phyloP scores from a whole-genome alignment of 2,113 vertebrate species.

The Sebastes schlegelii region DNA sequence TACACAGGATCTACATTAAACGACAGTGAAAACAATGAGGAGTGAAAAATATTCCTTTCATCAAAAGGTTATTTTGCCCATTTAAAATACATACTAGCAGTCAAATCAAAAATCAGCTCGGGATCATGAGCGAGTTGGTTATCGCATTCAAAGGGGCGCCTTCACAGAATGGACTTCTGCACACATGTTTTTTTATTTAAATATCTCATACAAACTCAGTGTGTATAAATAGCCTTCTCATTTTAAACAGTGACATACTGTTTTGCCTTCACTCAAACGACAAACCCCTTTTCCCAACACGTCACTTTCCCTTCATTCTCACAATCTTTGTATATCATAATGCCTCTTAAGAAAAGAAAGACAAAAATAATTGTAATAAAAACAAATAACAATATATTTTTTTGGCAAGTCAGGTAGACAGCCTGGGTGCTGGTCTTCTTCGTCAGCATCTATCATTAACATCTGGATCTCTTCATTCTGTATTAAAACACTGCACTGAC shows the following conservation, averaged over 20 bases:
- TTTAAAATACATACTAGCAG: conserved; percentile 63
- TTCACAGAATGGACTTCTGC: conserved; percentile 29
- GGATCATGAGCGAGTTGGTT: conserved; percentile 14
- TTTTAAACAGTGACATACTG: conserved; percentile 56
- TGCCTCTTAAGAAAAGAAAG: conserved; percentile 36
- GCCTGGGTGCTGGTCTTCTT: conserved; percentile 35
- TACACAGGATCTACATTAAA: conserved; percentile 43
- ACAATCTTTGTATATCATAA: conserved; percentile 38
- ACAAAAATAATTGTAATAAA: conserved; percentile 50
- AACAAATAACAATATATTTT: conserved; percentile 36
- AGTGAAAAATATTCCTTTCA: conserved; percentile 61
- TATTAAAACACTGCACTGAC: conserved; percentile 27
- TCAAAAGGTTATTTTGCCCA: conserved; percentile 61
- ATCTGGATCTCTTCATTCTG: background rate
- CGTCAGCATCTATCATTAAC: conserved; percentile 19
- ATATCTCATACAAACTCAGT: conserved; percentile 64
- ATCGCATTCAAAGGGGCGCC: background rate
- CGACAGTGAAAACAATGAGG: conserved; percentile 44
- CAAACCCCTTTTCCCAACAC: conserved; percentile 45
- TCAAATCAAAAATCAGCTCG: conserved; percentile 59
- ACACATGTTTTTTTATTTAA: conserved; percentile 60
- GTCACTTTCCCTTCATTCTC: conserved; percentile 72
- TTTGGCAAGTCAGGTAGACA: conserved; percentile 67
- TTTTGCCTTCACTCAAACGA: conserved; percentile 49
- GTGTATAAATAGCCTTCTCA: conserved; percentile 71